Conservation (phyloP, 1,140 invertebrate species). For the Matsumurasca onukii region DNA sequence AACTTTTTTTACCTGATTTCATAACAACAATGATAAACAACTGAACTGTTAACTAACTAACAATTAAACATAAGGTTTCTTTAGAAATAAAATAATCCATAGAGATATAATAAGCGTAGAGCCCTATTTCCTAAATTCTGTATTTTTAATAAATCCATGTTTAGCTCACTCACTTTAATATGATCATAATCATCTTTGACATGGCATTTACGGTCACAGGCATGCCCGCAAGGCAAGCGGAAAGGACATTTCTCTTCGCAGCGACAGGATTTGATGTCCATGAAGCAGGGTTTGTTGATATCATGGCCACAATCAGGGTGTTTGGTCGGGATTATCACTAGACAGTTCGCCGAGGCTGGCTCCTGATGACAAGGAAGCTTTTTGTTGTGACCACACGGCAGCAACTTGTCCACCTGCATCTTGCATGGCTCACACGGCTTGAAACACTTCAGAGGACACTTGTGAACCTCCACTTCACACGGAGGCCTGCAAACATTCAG, state of each 20-base stretch:
- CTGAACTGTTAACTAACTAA: no score
- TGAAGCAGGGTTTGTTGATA: conserved; percentile 39
- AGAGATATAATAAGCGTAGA: no score
- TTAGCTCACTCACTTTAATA: conserved; percentile 40
- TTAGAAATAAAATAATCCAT: no score
- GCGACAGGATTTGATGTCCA: conserved; percentile 40
- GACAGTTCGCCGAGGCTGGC: background rate
- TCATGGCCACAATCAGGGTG: conserved; percentile 4
- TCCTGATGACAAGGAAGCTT: conserved; percentile 42
- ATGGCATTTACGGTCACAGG: conserved; percentile 36
- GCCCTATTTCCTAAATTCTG: no score
- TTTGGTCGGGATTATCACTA: background rate
- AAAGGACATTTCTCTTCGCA: conserved; percentile 25
- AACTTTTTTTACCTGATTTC: no score
- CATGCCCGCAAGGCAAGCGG: conserved; percentile 40
- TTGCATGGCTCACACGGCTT: conserved; percentile 51
- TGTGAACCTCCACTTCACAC: conserved; percentile 46
- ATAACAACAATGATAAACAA: no score
- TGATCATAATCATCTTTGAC: conserved; percentile 37
- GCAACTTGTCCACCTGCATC: conserved; percentile 45
- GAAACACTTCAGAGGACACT: conserved; percentile 52
- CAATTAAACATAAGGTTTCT: no score
- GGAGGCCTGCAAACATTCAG: background rate
- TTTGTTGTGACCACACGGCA: conserved; percentile 53
- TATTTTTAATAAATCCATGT: no score